Base-by-base conservation (phyloP, 2,888 invertebrate species). In the Aphodius granarius region DNA sequence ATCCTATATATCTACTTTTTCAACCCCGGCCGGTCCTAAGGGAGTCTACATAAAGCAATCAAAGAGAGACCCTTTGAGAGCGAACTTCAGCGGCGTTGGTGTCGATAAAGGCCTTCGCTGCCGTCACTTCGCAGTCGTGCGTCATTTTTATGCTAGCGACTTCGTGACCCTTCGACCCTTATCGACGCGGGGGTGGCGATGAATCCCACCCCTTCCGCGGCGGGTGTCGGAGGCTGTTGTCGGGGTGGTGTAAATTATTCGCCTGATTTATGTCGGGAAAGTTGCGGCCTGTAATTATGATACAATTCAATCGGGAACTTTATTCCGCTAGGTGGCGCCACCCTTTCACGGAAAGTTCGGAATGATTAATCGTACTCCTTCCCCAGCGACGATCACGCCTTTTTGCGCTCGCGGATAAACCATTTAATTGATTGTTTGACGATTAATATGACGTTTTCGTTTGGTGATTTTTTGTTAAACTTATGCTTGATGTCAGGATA, bases 231-330 rank as follows among this genome's bases (percentile, higher is more conserved):
- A 65, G 18, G 19, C 6, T 21, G 68, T 6, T 21, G 21, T 21
- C 20, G 16, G 20, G 4, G 68, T n/a, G 22, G 68, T 22, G 22
- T 68, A 68, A 68, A 68, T 68, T 68, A 68, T 68, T 68, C 68
- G 68, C 68, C 16, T 68, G 68, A 68, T 68, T 68, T 68, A 68
- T 22, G 68, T 20, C 20, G 21, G 20, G 20, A 19, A 68, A 68
- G 68, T 68, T 68, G 68, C 68, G 68, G 68, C 72, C 66, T 43
- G 75, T 66, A 75, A 75, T 75, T 75, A 75, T 75, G 19, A 72
- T 75, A 75, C 75, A 72, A 75, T 75, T 75, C 75, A 75, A 75
- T 75, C 66, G 75, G 66, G 63, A 75, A 75, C 72, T 75, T 75
- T n/a, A n/a, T n/a, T 71, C 62, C 19, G 71, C 62, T 16, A 70